These are phyloP conservation scores for Sorex fumeus DNA, from an alignment of 2,113 vertebrate species.

Conservation along the genomic window DNA sequence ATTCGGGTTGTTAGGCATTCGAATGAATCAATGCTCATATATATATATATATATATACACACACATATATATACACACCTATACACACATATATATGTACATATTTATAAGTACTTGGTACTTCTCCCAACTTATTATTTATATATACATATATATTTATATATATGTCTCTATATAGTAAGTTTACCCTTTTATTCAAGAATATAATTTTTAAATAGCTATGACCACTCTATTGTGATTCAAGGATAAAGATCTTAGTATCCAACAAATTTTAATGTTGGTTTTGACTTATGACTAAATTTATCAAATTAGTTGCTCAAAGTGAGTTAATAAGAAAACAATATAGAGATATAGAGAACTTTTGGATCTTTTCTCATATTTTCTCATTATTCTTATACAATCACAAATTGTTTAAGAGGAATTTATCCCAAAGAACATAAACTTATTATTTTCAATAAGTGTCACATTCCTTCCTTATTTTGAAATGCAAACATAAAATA, in stretches of 20 bases:
- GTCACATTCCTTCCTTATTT: slow-evolving; percentile 24
- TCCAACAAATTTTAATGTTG: slow-evolving; percentile 23
- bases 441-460: background rate
- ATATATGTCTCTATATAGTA: no score
- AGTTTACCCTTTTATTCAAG: no score
- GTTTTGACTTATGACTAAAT: slow-evolving; percentile 38
- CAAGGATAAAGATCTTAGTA: slow-evolving; percentile 4
- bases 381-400: slow-evolving; percentile 1
- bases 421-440: background rate
- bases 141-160: no score
- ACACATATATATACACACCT: no score
- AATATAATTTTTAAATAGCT: slow-evolving; percentile 24
- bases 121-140: slow-evolving; percentile 34
- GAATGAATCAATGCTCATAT: no score
- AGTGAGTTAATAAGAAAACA: no score
- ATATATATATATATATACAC: no score
- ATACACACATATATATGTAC: no score
- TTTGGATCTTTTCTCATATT: background rate
- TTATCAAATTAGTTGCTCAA: slow-evolving; percentile 11
- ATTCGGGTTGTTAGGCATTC: no score
- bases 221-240: background rate
- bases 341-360: slow-evolving; percentile 20
- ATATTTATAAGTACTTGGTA: no score
- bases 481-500: slow-evolving; percentile 42
- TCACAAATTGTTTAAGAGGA: slow-evolving; percentile 1